Percentiles rank a stretch among this genome's conserved stretches.
Evolutionary conservation across 2,113 vertebrate genomes (phyloP).

Genomic region (Corythaixoides concolor): DNA sequence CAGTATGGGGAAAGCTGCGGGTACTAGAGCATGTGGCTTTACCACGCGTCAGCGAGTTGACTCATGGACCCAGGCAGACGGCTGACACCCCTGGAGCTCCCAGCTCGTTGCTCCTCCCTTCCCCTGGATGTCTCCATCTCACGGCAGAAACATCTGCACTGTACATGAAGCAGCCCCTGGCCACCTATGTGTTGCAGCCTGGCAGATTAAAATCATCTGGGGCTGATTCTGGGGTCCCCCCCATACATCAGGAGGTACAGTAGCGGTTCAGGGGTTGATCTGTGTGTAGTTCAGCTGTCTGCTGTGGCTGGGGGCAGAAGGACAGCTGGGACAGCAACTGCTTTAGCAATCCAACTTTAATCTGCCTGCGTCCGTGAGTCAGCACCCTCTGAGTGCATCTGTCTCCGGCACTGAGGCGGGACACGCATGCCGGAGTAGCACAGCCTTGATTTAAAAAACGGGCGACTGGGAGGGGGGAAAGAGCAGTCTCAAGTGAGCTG

Average conservation of each 20-base stretch:
- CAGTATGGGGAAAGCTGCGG: not conserved
- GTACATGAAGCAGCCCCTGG: not conserved
- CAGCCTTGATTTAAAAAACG: not conserved
- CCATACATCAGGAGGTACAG: not conserved
- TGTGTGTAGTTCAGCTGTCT: constrained; percentile 23
- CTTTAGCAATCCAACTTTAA: constrained; percentile 45
- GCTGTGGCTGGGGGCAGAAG: constrained; percentile 45
- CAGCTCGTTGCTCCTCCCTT: constrained; percentile 31
- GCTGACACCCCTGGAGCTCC: constrained; percentile 61
- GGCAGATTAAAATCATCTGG: not conserved
- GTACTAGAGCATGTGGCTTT: constrained; percentile 61
- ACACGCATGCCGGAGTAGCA: not conserved
- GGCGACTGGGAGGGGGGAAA: not conserved
- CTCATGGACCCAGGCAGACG: constrained; percentile 54
- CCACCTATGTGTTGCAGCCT: not conserved
- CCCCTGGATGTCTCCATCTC: constrained; percentile 26
- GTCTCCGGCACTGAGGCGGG: constrained; percentile 23
- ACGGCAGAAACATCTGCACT: constrained; percentile 55
- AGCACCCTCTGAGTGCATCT: constrained; percentile 52
- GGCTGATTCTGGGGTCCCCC: not conserved
- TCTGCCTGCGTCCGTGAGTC: constrained; percentile 37
- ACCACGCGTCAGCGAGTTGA: constrained; percentile 58
- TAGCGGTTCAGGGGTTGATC: not conserved
- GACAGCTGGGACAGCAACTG: constrained; percentile 68
- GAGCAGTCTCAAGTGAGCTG: constrained; percentile 29